Evolutionary conservation across 2,113 vertebrate species (phyloP), one percentile per base, ranked within the genome.

Genomic region (Eonycteris spelaea): DNA sequence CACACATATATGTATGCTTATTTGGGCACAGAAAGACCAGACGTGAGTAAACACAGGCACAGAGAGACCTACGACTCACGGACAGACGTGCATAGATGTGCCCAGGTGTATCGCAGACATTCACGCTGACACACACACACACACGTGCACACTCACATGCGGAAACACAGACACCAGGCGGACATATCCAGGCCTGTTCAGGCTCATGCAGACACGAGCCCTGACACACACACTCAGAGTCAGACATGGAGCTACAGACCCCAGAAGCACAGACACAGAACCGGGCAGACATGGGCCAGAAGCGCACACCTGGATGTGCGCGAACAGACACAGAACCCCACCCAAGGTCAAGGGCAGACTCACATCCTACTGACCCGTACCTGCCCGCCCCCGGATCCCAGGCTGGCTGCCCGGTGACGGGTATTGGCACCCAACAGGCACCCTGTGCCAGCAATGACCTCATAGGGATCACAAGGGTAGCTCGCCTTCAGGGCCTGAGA

Each of bases 361-460:
- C 40, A 3, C 2, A 0, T 55, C 48, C 89, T 67, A 22, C 24
- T 35, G 43, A 71, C 53, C 57, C 40, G 45, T 9, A 24, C 75
- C 59, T 14, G 79, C 70, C 77, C 38, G 48, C 63, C 55, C 59
- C 45, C 22, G 68, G 63, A 73, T 77, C 59, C 51, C 38, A 59
- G 38, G 18, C 70, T 2, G 22, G 30, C 95, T 86, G 83, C 82
- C 53, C 28, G n/a, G 28, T 70, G 51, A 73, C 86, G 78, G 78
- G 75, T n/a, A 43, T 48, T 96, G 96, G 83, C 97, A 93, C 57
- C 53, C 2, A 11, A 26, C 48, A 13, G 48, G 57, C 40, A 71
- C 30, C 30, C 9, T 38, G 92, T 70, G 87, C 96, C 97, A 97
- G 92, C 38, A 90, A 55, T 94, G 96, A 97, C 45, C 87, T 97